Conservation (phyloP, 2,113 vertebrate species). For the Lutjanus erythropterus region DNA sequence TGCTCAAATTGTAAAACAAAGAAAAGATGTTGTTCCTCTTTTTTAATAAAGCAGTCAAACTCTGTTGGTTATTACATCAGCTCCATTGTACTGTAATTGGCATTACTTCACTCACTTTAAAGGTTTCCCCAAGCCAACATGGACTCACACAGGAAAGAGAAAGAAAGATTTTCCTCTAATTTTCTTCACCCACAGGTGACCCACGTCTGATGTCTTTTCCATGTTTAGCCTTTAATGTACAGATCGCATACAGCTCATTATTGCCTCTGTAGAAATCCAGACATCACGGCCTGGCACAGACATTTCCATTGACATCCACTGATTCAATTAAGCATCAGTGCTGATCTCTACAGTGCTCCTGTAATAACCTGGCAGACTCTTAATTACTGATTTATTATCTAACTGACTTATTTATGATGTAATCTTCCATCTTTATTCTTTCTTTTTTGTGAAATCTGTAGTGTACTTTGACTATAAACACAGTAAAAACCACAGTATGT, state of each 20-base stretch:
- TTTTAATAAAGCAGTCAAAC: slow-evolving; percentile 53
- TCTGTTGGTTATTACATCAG: slow-evolving; percentile 54
- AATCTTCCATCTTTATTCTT: slow-evolving; percentile 5
- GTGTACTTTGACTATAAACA: not conserved
- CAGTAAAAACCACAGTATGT: not conserved
- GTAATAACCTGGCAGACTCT: not conserved
- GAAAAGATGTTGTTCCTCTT: slow-evolving; percentile 3
- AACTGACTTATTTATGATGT: not conserved
- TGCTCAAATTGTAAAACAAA: slow-evolving; percentile 8
- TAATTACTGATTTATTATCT: slow-evolving; percentile 20
- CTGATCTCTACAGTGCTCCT: not conserved
- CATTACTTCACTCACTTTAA: slow-evolving; percentile 55
- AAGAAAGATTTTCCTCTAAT: not conserved
- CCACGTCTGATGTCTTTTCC: slow-evolving; percentile 59
- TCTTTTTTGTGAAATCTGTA: not conserved
- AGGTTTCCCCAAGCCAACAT: slow-evolving; percentile 46
- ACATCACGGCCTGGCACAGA: slow-evolving; percentile 17
- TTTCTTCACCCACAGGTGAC: slow-evolving; percentile 47
- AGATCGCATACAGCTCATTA: slow-evolving; percentile 48
- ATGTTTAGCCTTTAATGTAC: slow-evolving; percentile 21
- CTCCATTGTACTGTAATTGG: slow-evolving; percentile 47
- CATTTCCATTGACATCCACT: slow-evolving; percentile 23
- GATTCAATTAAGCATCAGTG: slow-evolving; percentile 6
- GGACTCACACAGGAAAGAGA: slow-evolving; percentile 21
- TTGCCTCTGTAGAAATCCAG: slow-evolving; percentile 39